Evolutionary conservation across 1,140 invertebrate species (phyloP).

Genomic region (Drosophila nannoptera): DNA sequence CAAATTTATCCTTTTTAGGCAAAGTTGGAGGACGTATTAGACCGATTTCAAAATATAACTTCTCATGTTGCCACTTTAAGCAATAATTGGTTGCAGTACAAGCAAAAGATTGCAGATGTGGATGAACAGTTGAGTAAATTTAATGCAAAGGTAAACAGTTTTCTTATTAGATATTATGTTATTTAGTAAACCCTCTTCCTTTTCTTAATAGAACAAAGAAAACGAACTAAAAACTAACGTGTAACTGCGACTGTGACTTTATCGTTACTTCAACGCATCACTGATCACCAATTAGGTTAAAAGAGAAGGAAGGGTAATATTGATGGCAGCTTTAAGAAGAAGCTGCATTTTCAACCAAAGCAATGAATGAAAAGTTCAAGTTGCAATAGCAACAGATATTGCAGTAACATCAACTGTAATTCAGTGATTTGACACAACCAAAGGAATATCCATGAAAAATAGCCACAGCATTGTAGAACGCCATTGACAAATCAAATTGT

Average conservation of each 20-base stretch:
- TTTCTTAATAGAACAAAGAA: not conserved
- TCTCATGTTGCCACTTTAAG: slow-evolving; percentile 72
- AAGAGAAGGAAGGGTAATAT: no score
- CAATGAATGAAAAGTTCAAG: no score
- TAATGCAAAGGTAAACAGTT: slow-evolving; percentile 55
- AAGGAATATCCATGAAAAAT: no score
- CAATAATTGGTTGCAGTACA: slow-evolving; percentile 69
- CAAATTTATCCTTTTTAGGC: slow-evolving; percentile 34
- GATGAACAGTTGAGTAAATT: slow-evolving; percentile 57
- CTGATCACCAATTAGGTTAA: not conserved
- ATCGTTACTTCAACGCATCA: not conserved
- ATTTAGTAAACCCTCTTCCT: not conserved
- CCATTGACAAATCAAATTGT: no score
- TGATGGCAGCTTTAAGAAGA: no score
- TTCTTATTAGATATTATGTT: not conserved
- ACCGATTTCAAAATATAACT: slow-evolving; percentile 68
- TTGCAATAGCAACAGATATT: no score
- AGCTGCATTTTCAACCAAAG: no score
- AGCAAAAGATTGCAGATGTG: slow-evolving; percentile 57
- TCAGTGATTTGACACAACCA: no score
- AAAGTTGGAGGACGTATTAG: slow-evolving; percentile 69
- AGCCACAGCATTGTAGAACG: no score
- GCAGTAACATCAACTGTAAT: no score
- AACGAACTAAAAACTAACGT: not conserved
- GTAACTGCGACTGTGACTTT: not conserved